phyloP scores from a whole-genome alignment of 2,113 vertebrate species.

The Cyphotilapia sp. region DNA sequence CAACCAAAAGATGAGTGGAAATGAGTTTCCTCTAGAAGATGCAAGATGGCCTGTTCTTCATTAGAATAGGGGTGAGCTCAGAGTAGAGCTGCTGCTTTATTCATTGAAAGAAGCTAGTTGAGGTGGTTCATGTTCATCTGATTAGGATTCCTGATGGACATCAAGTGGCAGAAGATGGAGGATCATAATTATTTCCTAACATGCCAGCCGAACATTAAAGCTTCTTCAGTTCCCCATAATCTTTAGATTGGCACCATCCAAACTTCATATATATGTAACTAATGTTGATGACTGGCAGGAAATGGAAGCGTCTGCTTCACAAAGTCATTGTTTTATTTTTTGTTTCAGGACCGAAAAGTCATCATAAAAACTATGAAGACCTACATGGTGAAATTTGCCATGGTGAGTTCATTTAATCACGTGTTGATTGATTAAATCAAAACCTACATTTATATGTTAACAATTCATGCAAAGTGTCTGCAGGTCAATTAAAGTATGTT shows the following conservation, averaged over 20 bases:
- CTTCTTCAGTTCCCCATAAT: not conserved
- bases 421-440: not conserved
- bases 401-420: conserved; percentile 66
- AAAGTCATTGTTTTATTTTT: not conserved
- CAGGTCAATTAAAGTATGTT: not conserved
- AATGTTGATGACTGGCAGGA: not conserved
- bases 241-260: not conserved
- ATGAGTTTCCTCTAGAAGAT: not conserved
- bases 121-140: not conserved
- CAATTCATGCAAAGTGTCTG: not conserved
- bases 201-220: not conserved
- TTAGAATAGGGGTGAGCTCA: not conserved
- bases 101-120: not conserved
- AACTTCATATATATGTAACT: not conserved
- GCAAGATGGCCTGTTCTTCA: not conserved
- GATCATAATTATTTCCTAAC: not conserved
- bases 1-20: not conserved
- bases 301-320: not conserved
- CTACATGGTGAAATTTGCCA: conserved; percentile 88
- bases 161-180: not conserved
- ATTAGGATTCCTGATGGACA: not conserved
- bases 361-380: conserved; percentile 98
- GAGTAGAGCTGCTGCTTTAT: not conserved
- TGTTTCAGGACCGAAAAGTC: conserved; percentile 89
- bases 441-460: not conserved